These are phyloP conservation scores for Microchirus variegatus DNA, from an alignment of 2,797 vertebrate species.

Conservation along the genomic window DNA sequence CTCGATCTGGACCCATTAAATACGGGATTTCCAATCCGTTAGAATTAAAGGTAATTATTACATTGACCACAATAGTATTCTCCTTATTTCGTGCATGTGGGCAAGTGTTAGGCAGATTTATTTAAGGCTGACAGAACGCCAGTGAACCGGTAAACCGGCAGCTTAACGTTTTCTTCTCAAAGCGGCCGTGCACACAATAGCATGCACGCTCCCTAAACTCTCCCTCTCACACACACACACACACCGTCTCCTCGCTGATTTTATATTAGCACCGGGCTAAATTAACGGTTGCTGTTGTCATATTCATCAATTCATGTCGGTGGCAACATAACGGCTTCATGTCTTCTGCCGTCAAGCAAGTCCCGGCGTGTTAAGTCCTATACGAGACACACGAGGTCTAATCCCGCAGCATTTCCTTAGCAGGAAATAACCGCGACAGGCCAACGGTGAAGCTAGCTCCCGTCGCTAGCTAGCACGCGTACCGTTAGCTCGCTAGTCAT, in stretches of 20 bases:
- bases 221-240: not conserved
- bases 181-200: constrained; percentile 69
- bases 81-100: too few species aligned
- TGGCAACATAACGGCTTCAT: accelerated
- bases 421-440: constrained; percentile 50
- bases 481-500: constrained; percentile 40
- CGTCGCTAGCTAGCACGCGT: not conserved
- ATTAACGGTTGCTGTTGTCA: accelerated
- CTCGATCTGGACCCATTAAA: too few species aligned
- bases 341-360: not conserved
- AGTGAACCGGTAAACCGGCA: constrained; percentile 42
- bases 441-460: constrained; percentile 41
- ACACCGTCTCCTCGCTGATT: constrained; percentile 23
- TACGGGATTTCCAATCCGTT: too few species aligned
- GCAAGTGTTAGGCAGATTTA: too few species aligned
- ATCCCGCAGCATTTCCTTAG: constrained; percentile 44
- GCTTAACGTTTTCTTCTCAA: constrained; percentile 63
- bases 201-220: constrained; percentile 47
- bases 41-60: too few species aligned
- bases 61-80: too few species aligned
- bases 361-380: not conserved
- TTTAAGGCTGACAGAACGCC: too few species aligned
- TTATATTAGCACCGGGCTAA: not conserved
- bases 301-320: accelerated
- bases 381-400: constrained; percentile 56